These are phyloP conservation scores for Halcyon leucocephala DNA, from an alignment of 2,797 vertebrate genomes.

Conservation along the genomic window DNA sequence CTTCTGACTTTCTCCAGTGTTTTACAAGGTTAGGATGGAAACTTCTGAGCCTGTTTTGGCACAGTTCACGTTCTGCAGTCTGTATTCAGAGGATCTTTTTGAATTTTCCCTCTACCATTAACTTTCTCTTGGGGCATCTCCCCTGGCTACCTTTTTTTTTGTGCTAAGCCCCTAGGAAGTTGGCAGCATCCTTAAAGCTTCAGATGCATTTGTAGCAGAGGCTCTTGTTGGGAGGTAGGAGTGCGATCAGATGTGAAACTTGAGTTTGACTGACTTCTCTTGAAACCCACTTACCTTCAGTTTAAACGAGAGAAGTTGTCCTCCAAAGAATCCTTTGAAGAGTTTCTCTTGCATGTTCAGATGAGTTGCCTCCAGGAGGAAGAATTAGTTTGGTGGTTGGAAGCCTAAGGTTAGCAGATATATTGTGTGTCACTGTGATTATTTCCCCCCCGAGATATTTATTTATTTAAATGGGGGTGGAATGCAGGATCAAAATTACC, in stretches of 20 bases:
- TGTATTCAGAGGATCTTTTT: slow-evolving; percentile 6
- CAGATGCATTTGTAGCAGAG: background rate
- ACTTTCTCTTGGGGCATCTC: slow-evolving; percentile 19
- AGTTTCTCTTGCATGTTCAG: background rate
- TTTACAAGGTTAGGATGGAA: slow-evolving; percentile 50
- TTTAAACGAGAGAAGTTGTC: background rate
- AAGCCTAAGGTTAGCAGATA: background rate
- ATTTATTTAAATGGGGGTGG: background rate
- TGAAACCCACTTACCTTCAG: background rate
- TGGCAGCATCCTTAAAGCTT: slow-evolving; percentile 30
- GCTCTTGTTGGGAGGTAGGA: background rate
- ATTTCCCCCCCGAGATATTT: background rate
- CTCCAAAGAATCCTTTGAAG: slow-evolving; percentile 8
- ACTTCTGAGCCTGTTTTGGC: slow-evolving; percentile 27
- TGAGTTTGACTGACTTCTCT: background rate
- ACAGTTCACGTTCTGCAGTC: background rate
- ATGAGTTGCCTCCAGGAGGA: slow-evolving; percentile 18
- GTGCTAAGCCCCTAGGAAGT: slow-evolving; percentile 23
- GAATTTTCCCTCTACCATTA: background rate
- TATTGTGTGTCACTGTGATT: background rate
- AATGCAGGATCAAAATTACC: background rate
- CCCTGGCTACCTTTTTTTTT: background rate
- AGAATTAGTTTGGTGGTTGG: slow-evolving; percentile 4
- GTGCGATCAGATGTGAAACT: slow-evolving; percentile 3
- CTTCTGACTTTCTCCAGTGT: slow-evolving; percentile 28